Base-by-base conservation (phyloP, 2,797 vertebrate species). In the Pseudotriccus pelzelni region DNA sequence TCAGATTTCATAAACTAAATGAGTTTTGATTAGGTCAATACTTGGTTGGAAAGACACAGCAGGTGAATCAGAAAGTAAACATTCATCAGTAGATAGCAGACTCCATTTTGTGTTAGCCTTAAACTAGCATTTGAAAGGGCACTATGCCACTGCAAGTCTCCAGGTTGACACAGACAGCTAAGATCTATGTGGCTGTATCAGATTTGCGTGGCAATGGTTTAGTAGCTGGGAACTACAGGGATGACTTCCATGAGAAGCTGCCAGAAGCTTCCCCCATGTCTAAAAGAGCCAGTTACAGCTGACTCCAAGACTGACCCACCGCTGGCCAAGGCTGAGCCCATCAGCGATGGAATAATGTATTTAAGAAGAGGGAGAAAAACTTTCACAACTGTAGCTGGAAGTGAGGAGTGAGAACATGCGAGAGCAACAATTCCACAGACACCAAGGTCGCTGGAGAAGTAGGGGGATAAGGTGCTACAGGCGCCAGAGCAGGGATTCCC, bases 21-120 rank as follows among this genome's bases (percentile, higher is more conserved):
- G 46, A 90, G 34, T 74, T 89, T 87, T 95, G 90, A 89, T 95
- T 94, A 89, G 77, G 67, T 76, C 93, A 96, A 32, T 90, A 92
- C 41, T 92, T 92, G n/a, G 27, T 34, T 96, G 37, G 68, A 90
- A 89, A 83, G 55, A 82, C 25, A 80, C 2, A 80, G n/a, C 14
- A 63, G 56, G 37, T 64, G 49, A 81, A 89, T 80, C 67, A 56
- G 68, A 72, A 93, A 94, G 32, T 37, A 79, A 94, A 64, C 17
- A 28, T 63, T 79, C 55, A 73, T 36, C 59, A 37, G 49, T 17
- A 80, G 52, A 60, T 9, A 89, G 77, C 50, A 89, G 52, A 39
- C 6, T 58, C 15, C 28, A 34, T 89, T 82, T 52, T 34, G 12
- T 21, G 73, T 46, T 9, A 84, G 67, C 59, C 69, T 94, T 84